Percentiles rank a stretch among this genome's conserved stretches.
Evolutionary conservation across 1,140 invertebrate genomes (phyloP).

Genomic region (Rhagoletis pomonella): DNA sequence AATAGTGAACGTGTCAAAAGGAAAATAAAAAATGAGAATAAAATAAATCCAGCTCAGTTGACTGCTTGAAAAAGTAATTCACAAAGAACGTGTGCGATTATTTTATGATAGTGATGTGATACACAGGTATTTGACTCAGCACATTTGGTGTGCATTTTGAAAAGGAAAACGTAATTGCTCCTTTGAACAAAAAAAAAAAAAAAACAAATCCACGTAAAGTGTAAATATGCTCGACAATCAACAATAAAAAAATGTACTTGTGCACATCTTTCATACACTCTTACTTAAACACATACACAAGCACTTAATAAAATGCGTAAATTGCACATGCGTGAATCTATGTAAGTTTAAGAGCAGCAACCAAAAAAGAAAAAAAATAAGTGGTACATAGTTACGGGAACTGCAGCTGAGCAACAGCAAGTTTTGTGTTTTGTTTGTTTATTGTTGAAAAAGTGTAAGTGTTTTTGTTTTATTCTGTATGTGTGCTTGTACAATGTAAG

Average conservation of each 20-base stretch:
- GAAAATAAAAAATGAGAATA: not conserved
- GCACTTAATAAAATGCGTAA: slow-evolving; percentile 12
- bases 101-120: not conserved
- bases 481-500: too few relatives aligned
- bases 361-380: not conserved
- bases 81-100: not conserved
- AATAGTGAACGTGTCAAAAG: not conserved
- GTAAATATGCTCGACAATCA: slow-evolving; percentile 12
- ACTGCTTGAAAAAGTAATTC: slow-evolving; percentile 6
- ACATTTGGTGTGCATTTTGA: not conserved
- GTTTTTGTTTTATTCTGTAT: not conserved
- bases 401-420: not conserved
- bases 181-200: not conserved
- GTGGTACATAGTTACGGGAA: not conserved
- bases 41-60: not conserved
- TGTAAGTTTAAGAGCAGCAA: not conserved
- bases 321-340: slow-evolving; percentile 15
- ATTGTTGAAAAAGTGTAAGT: too few relatives aligned
- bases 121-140: not conserved
- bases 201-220: not conserved
- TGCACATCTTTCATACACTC: too few relatives aligned
- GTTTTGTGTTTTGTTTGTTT: not conserved
- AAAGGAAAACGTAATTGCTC: not conserved
- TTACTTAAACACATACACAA: too few relatives aligned
- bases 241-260: not conserved